Evolutionary conservation across 2,797 vertebrate genomes (phyloP).

Genomic region (Lindbergichthys nudifrons): DNA sequence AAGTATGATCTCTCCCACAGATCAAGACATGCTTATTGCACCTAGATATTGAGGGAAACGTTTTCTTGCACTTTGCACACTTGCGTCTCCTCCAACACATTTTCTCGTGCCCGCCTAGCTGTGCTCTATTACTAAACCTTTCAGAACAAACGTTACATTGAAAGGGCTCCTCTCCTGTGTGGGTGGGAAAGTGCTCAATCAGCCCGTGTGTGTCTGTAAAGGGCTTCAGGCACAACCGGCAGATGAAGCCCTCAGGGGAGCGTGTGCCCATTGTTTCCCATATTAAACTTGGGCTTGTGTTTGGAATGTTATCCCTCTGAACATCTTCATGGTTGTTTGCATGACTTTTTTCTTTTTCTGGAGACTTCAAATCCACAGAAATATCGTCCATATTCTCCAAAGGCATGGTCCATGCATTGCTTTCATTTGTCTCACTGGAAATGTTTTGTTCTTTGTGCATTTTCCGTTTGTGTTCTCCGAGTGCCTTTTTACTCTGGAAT

Average conservation of each 20-base stretch:
- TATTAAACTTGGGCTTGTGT: fast-evolving
- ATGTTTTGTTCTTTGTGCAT: slow-evolving; percentile 1
- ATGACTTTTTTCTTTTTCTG: not conserved
- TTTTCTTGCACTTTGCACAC: slow-evolving; percentile 27
- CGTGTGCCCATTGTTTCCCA: slow-evolving; percentile 33
- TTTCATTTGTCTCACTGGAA: not conserved
- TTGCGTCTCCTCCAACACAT: fast-evolving
- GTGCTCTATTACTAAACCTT: slow-evolving; percentile 15
- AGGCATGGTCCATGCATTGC: slow-evolving; percentile 50
- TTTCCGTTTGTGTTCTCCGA: slow-evolving; percentile 21
- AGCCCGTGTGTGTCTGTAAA: not conserved
- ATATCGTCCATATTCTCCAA: slow-evolving; percentile 35
- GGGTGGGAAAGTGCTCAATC: slow-evolving; percentile 48
- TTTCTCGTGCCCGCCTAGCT: slow-evolving; percentile 16
- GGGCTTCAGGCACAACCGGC: slow-evolving; percentile 38
- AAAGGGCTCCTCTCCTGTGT: slow-evolving; percentile 58
- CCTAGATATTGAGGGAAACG: not conserved
- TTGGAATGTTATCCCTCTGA: fast-evolving
- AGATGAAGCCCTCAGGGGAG: not conserved
- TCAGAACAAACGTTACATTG: slow-evolving; percentile 34
- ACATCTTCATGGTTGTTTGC: not conserved
- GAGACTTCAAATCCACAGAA: not conserved
- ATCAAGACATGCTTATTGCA: slow-evolving; percentile 2
- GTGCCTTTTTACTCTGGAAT: slow-evolving; percentile 2
- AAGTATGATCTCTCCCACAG: not conserved